Conservation (phyloP, 2,888 invertebrate genomes). For the Hirtodrosophila alboralis region DNA sequence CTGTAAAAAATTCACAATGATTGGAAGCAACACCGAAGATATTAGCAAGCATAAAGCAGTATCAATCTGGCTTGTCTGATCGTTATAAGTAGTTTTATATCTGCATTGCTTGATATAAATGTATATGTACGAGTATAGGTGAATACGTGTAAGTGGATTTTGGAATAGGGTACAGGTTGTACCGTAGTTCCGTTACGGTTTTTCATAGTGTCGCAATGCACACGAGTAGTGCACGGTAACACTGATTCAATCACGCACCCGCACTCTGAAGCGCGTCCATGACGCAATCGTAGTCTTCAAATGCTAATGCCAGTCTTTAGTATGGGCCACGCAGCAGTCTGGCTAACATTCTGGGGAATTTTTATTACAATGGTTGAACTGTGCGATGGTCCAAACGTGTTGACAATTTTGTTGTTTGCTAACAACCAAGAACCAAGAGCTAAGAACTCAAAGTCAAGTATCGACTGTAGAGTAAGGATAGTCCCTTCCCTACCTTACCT, state of each 20-base stretch:
- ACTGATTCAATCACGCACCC: constrained; percentile 17
- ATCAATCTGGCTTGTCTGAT: no score
- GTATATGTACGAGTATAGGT: no score
- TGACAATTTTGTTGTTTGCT: constrained; percentile 36
- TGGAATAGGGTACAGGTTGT: no score
- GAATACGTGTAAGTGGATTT: no score
- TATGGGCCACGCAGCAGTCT: constrained; percentile 56
- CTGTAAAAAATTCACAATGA: no score
- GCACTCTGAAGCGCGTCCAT: constrained; percentile 26
- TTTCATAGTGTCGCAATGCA: constrained; percentile 6
- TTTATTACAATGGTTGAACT: constrained; percentile 57
- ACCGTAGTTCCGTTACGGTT: background rate
- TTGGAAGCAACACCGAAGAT: no score
- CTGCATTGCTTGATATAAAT: no score
- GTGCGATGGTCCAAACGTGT: constrained; percentile 45
- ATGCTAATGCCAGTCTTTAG: constrained; percentile 69
- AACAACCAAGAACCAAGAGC: constrained; percentile 2
- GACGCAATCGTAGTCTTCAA: constrained; percentile 51
- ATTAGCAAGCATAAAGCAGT: no score
- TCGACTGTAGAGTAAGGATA: background rate
- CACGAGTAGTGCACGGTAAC: constrained; percentile 10
- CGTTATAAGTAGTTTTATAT: no score
- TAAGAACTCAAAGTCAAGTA: constrained; percentile 27
- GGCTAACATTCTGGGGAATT: constrained; percentile 57
- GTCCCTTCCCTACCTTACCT: background rate